Evolutionary conservation across 2,797 vertebrate genomes (phyloP).

Genomic region (Cottoperca gobio): DNA sequence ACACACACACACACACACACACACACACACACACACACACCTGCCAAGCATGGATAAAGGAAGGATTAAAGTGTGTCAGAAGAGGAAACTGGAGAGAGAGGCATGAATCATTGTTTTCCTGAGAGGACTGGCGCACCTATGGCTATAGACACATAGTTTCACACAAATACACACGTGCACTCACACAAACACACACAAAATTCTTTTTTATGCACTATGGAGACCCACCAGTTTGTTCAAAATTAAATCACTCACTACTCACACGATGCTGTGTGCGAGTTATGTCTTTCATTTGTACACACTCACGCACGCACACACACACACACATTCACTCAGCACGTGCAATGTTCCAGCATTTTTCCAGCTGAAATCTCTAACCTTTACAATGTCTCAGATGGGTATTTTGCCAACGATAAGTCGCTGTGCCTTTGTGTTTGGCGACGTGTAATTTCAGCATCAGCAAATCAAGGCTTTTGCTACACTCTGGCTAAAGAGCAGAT

Average conservation of each 20-base stretch:
- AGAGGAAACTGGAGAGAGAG: conserved; percentile 73
- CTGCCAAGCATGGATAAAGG: conserved; percentile 83
- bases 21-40: conserved; percentile 51
- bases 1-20: conserved; percentile 21
- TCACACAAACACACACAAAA: conserved; percentile 17
- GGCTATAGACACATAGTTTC: conserved; percentile 63
- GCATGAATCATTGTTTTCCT: conserved; percentile 81
- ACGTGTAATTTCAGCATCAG: conserved; percentile 34
- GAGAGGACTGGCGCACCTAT: conserved; percentile 72
- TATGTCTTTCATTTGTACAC: neutral
- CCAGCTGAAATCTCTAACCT: neutral
- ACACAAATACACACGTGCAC: conserved; percentile 37
- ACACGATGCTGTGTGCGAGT: neutral
- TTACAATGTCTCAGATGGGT: neutral
- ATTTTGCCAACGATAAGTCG: conserved; percentile 16
- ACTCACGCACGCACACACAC: neutral
- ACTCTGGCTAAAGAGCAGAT: conserved; percentile 30
- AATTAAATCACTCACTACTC: conserved; percentile 19
- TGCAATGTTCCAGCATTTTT: neutral
- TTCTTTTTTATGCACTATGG: conserved; percentile 28
- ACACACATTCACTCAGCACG: neutral
- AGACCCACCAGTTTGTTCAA: conserved; percentile 45
- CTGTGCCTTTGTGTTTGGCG: conserved; percentile 18
- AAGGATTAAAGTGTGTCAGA: conserved; percentile 79
- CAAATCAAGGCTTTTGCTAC: conserved; percentile 22